Percentiles rank a stretch among this genome's conserved stretches.
These are phyloP conservation scores for Drosophila macrospina DNA, from an alignment of 2,888 invertebrate species.

Conservation along the genomic window DNA sequence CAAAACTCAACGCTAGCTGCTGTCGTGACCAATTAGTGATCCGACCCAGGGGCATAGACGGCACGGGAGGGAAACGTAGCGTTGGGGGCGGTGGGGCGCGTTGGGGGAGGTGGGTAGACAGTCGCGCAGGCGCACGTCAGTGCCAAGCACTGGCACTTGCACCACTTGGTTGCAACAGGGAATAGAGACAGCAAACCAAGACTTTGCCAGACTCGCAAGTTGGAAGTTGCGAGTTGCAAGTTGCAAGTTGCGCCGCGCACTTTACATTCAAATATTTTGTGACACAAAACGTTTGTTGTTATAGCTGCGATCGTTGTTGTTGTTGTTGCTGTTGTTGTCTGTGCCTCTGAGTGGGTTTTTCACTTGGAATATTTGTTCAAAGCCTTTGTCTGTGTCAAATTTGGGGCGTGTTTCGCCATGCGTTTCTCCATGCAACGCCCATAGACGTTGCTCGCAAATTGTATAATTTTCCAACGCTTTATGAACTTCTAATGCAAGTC, in stretches of 20 bases:
- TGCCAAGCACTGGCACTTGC: conserved; percentile 45
- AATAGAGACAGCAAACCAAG: conserved; percentile 67
- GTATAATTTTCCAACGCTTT: conserved; percentile 11
- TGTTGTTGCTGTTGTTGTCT: conserved; percentile 35
- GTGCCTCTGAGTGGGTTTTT: conserved; percentile 41
- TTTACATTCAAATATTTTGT: conserved; percentile 80
- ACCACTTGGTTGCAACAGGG: conserved; percentile 46
- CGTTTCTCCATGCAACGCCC: conserved; percentile 27
- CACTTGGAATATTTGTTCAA: conserved; percentile 55
- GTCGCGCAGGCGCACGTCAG: conserved; percentile 75
- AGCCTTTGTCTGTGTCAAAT: conserved; percentile 64
- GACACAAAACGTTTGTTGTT: conserved; percentile 73
- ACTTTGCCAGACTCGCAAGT: conserved; percentile 35
- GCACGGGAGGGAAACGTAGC: conserved; percentile 28
- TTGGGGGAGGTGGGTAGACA: neutral
- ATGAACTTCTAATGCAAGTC: neutral
- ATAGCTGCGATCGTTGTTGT: conserved; percentile 30
- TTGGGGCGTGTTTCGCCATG: conserved; percentile 67
- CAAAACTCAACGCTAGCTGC: conserved; percentile 65
- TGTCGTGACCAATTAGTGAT: conserved; percentile 80
- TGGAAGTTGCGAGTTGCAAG: conserved; percentile 7
- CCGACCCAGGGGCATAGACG: conserved; percentile 49
- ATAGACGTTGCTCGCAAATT: neutral
- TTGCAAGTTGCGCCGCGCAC: conserved; percentile 57
- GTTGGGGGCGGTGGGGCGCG: neutral